Percentiles rank a stretch among this genome's conserved stretches.
Evolutionary conservation across 2,888 invertebrate species (phyloP).

Genomic region (Eugnorisma glareosa): DNA sequence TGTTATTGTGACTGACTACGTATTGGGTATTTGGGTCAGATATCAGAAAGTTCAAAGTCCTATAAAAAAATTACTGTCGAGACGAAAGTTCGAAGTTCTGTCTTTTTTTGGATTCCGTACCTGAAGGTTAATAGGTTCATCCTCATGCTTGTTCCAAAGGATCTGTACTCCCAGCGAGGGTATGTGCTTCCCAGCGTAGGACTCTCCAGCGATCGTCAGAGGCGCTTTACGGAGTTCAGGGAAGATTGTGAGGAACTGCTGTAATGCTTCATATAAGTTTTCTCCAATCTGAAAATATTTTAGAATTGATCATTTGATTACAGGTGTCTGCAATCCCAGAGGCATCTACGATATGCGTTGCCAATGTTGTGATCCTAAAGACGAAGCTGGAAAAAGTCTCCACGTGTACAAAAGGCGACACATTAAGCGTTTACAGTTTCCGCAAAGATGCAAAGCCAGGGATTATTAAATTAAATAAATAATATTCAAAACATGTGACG

Average conservation of each 20-base stretch:
- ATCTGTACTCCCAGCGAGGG: constrained; percentile 92
- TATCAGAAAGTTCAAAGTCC: not conserved
- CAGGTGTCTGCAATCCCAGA: not conserved
- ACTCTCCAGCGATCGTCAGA: constrained; percentile 92
- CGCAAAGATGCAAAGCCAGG: no score
- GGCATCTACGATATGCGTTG: not conserved
- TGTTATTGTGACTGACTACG: not conserved
- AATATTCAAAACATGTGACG: constrained; percentile 14
- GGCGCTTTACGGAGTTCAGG: constrained; percentile 90
- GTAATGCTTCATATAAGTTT: constrained; percentile 91
- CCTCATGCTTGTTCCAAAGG: constrained; percentile 82
- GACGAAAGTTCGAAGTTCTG: not conserved
- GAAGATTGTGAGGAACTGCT: constrained; percentile 92
- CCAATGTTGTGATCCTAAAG: not conserved
- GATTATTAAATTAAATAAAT: no score
- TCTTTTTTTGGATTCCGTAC: constrained; percentile 69
- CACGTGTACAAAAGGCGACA: no score
- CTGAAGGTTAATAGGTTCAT: constrained; percentile 87
- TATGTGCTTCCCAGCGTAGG: constrained; percentile 91
- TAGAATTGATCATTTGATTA: not conserved
- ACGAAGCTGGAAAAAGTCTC: not conserved
- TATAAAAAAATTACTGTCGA: not conserved
- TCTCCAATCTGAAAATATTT: constrained; percentile 85
- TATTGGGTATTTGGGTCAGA: not conserved
- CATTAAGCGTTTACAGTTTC: no score